Evolutionary conservation across 2,113 vertebrate species (phyloP), one percentile per base, ranked within the genome.

Genomic region (Engraulis encrasicolus): DNA sequence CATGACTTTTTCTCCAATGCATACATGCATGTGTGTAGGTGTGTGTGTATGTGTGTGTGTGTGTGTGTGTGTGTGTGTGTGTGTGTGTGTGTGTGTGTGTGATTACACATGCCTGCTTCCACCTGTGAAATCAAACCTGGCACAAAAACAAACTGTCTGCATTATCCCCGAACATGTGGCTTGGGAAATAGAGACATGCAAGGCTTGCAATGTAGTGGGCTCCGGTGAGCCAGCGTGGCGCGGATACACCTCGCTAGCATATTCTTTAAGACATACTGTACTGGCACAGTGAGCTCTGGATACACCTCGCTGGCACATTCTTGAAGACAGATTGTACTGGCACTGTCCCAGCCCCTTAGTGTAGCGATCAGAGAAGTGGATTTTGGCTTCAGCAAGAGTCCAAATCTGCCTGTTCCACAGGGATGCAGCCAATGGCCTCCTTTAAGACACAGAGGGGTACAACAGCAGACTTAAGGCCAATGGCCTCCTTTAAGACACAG

Each of bases 381-480:
- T n/a, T n/a, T n/a, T n/a, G n/a, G n/a, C n/a, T n/a, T n/a, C n/a
- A n/a, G n/a, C n/a, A n/a, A n/a, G n/a, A n/a, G n/a, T n/a, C n/a
- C n/a, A n/a, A n/a, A n/a, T n/a, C n/a, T n/a, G n/a, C n/a, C n/a
- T n/a, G n/a, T n/a, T n/a, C n/a, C n/a, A 12, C 58, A 61, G 23
- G 27, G 23, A 66, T 66, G 81, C 20, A 79, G 38, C 6, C 89
- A 90, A 87, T 79, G 83, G 84, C 82, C 88, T 86, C n/a, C 84
- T 90, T 91, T 89, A 88, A 89, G 88, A 91, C 87, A 88, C 85
- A 88, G n/a, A n/a, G 91, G 90, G 88, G 89, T 86, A 88, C 86
- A 92, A 90, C 89, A 90, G 92, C 92, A 92, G 86, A 86, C 86
- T 91, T 92, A 90, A 92, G 90, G n/a, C n/a, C n/a, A n/a, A n/a